phyloP scores from a whole-genome alignment of 2,888 invertebrate species.

The Chydorus sphaericus region DNA sequence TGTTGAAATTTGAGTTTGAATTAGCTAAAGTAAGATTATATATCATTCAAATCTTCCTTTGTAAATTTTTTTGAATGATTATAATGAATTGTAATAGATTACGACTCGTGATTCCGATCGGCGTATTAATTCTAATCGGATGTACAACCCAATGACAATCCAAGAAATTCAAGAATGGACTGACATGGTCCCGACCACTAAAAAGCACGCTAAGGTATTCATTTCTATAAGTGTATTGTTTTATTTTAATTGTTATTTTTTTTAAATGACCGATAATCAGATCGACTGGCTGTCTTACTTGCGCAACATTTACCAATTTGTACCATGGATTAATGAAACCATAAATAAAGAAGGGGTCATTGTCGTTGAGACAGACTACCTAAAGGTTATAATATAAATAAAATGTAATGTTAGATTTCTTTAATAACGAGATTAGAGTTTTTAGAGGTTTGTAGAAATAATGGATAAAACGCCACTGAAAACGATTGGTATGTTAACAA shows the following conservation, averaged over 20 bases:
- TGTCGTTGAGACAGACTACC: constrained; percentile 55
- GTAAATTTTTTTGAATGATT: neutral
- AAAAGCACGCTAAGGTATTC: constrained; percentile 11
- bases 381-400: too few relatives aligned
- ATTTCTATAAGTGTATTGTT: too few relatives aligned
- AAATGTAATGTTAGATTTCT: too few relatives aligned
- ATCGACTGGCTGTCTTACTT: constrained; percentile 59
- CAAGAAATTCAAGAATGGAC: constrained; percentile 24
- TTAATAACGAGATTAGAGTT: too few relatives aligned
- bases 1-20: constrained; percentile 63
- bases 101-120: constrained; percentile 21
- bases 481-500: constrained; percentile 36
- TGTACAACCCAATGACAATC: constrained; percentile 27
- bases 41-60: neutral
- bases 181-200: constrained; percentile 17
- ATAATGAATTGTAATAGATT: constrained; percentile 16
- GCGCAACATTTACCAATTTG: constrained; percentile 45
- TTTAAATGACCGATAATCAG: constrained; percentile 35
- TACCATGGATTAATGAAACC: constrained; percentile 38
- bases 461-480: constrained; percentile 39
- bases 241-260: too few relatives aligned
- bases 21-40: constrained; percentile 39
- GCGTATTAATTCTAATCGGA: constrained; percentile 23
- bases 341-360: constrained; percentile 38
- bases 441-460: constrained; percentile 44